Evolutionary conservation across 2,797 vertebrate species (phyloP), one percentile per base, ranked within the genome.

Genomic region (Myotis myotis): DNA sequence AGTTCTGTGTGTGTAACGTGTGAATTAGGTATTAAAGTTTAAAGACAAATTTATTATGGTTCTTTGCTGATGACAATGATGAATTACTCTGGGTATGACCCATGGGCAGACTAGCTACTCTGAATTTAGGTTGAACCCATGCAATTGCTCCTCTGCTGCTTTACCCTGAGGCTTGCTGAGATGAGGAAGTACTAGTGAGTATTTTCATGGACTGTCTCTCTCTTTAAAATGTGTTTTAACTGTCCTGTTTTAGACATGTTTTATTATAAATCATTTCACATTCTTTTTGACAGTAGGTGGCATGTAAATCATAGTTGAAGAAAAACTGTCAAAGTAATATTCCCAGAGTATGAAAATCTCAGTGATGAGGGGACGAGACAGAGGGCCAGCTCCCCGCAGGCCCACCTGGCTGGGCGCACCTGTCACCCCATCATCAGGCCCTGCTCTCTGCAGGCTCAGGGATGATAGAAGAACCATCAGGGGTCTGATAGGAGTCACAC

Each of bases 11-110:
- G 22, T 87, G 64, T 72, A 92, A 82, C n/a, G 64, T n/a, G 20
- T 92, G 79, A 79, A 82, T 88, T 92, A 74, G 49, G 81, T 71
- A 91, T 96, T 97, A 96, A 96, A 84, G 96, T 95, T 92, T 95
- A 96, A 97, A 96, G 88, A 89, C 68, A 93, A 96, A 78, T 79
- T 80, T 96, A 95, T 93, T 90, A 90, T 60, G 76, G 75, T 94
- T 33, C 38, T 93, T 92, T 60, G 55, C 89, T n/a, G 17, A 30
- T 47, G 95, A 96, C 82, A 84, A 23, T 94, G 87, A 96, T 92
- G 44, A 91, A 95, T 93, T 86, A 87, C 68, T 47, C n/a, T 15
- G 13, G 55, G 80, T 89, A 89, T 87, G 75, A 95, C 41, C 72
- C 92, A 94, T 92, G 51, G 60, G 72, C 49, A 94, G 33, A 74